Percentiles rank a stretch among this genome's conserved stretches.
These are phyloP conservation scores for Dendrophyllia cribrosa DNA, from an alignment of 64 coral and sea anemone genomes.

Conservation along the genomic window DNA sequence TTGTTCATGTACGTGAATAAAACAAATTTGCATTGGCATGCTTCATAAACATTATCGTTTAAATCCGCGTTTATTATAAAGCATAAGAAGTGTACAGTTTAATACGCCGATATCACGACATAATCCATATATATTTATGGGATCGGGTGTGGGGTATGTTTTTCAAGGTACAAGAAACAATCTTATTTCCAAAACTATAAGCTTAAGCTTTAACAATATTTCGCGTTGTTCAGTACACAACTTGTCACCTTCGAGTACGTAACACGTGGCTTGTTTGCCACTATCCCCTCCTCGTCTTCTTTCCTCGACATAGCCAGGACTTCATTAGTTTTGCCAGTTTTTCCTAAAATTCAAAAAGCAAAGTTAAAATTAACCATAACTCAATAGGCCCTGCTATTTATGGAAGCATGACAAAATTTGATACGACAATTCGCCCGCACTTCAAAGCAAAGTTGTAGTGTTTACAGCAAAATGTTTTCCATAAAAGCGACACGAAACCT, in stretches of 20 bases:
- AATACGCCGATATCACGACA: too few species aligned
- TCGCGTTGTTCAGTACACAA: not conserved
- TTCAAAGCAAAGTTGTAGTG: conserved; percentile 5
- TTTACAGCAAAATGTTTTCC: not conserved
- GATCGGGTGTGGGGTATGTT: too few species aligned
- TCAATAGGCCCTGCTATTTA: not conserved
- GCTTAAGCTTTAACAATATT: not conserved
- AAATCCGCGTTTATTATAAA: too few species aligned
- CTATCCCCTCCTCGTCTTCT: not conserved
- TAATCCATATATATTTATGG: too few species aligned
- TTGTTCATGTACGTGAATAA: not conserved
- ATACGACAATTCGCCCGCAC: not conserved
- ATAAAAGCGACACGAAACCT: not conserved
- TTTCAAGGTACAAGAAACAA: too few species aligned
- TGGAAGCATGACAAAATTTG: not conserved
- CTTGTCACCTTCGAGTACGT: conserved; percentile 57
- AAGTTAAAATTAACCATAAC: not conserved
- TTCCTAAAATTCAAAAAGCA: not conserved
- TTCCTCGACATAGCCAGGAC: not conserved
- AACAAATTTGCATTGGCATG: not conserved
- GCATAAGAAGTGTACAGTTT: too few species aligned
- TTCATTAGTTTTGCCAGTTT: not conserved
- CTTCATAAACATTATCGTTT: not conserved
- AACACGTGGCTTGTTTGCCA: conserved; percentile 58
- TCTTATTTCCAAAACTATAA: too few species aligned